Percentiles rank a stretch among this genome's conserved stretches.
Evolutionary conservation across 2,888 invertebrate genomes (phyloP).

Genomic region (Tridacna gigas): DNA sequence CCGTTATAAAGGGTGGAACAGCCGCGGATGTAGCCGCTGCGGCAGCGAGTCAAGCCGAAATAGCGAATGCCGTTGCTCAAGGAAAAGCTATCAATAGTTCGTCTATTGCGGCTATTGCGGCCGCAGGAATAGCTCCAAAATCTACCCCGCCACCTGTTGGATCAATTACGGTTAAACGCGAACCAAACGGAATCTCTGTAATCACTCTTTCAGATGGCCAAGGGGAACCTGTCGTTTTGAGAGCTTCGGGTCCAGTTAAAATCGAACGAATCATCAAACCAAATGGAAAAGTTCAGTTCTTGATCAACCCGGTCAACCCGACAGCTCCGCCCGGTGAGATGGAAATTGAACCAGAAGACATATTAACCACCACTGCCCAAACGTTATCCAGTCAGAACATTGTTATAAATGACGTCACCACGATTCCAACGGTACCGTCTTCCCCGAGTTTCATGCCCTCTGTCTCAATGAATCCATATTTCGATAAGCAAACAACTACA

Average conservation of each 20-base stretch:
- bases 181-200: slow-evolving; percentile 55
- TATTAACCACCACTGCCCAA: slow-evolving; percentile 6
- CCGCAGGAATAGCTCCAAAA: not conserved
- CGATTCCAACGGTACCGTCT: not conserved
- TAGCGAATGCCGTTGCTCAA: slow-evolving; percentile 56
- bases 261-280: slow-evolving; percentile 59
- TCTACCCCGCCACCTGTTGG: slow-evolving; percentile 34
- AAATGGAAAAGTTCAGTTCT: slow-evolving; percentile 58
- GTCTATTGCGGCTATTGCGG: slow-evolving; percentile 26
- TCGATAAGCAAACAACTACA: not conserved
- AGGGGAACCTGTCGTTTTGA: slow-evolving; percentile 57
- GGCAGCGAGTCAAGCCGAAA: slow-evolving; percentile 46
- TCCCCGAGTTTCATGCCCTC: not conserved
- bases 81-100: slow-evolving; percentile 53
- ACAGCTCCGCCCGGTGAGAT: not conserved
- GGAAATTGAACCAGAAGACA: slow-evolving; percentile 42
- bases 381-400: not conserved
- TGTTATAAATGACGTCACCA: not conserved
- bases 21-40: slow-evolving; percentile 49
- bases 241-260: slow-evolving; percentile 59
- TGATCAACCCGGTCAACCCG: slow-evolving; percentile 55
- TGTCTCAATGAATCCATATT: not conserved
- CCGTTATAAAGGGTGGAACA: slow-evolving; percentile 49
- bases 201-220: slow-evolving; percentile 59
- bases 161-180: slow-evolving; percentile 54